Conservation (phyloP, 2,113 vertebrate species). For the Clarias magur region DNA sequence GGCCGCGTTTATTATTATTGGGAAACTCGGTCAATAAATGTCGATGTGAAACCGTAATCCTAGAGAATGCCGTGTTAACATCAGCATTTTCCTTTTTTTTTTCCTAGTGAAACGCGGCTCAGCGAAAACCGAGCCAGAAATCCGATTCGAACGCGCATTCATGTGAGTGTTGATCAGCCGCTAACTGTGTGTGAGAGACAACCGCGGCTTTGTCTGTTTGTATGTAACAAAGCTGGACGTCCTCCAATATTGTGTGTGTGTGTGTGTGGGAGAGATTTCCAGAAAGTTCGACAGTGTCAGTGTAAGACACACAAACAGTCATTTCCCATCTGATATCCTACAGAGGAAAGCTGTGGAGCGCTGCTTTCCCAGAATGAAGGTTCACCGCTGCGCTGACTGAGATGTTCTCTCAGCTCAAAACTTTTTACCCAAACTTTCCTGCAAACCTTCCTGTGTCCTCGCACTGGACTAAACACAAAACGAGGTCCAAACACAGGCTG, state of each 20-base stretch:
- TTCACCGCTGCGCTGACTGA: background rate
- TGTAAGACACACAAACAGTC: background rate
- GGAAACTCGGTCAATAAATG: background rate
- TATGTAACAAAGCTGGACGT: constrained; percentile 7
- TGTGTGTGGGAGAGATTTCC: background rate
- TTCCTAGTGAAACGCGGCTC: background rate
- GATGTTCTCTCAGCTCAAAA: background rate
- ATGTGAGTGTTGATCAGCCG: background rate
- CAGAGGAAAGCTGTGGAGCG: background rate
- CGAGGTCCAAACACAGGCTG: background rate
- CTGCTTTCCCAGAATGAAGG: background rate
- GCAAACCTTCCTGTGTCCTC: background rate
- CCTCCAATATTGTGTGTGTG: background rate
- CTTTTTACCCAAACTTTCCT: background rate
- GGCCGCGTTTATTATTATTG: background rate
- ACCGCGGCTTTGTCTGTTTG: background rate
- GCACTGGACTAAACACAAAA: background rate
- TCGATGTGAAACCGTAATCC: background rate
- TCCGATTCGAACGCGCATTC: background rate
- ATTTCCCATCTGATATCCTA: constrained; percentile 18
- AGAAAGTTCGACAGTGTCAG: background rate
- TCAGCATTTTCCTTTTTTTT: background rate
- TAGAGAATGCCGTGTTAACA: background rate
- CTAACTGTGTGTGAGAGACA: background rate
- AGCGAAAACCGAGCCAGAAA: background rate